These are phyloP conservation scores for Entelurus aequoreus DNA, from an alignment of 2,113 vertebrate genomes.

Conservation along the genomic window DNA sequence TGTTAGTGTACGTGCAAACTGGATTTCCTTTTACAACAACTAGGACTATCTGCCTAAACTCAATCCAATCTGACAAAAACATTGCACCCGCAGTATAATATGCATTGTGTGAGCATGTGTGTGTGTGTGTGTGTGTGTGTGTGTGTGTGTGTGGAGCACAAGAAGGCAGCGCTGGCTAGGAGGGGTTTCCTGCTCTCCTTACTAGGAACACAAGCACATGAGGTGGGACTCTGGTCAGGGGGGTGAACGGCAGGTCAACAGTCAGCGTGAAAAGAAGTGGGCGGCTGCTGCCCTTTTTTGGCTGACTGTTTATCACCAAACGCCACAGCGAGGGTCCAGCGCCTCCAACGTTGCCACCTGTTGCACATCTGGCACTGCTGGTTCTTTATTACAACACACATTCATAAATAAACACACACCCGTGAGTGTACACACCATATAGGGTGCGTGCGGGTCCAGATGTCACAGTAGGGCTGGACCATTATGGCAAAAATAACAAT, in stretches of 20 bases:
- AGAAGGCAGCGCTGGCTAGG: conserved; percentile 21
- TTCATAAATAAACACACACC: conserved; percentile 35
- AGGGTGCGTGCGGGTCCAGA: not conserved
- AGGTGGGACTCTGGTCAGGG: conserved; percentile 36
- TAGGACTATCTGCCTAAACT: conserved; percentile 7
- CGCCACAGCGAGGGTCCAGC: conserved; percentile 23
- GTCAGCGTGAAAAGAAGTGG: conserved; percentile 12
- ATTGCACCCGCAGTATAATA: conserved; percentile 24
- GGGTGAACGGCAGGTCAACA: conserved; percentile 18
- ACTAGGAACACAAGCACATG: conserved; percentile 21
- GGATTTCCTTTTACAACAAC: not conserved
- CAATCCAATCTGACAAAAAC: conserved; percentile 2
- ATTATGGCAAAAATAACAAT: too few relatives aligned
- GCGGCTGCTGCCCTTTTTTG: conserved; percentile 25
- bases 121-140: not conserved
- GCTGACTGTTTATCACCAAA: conserved; percentile 42
- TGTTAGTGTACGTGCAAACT: not conserved
- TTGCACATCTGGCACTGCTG: conserved; percentile 43
- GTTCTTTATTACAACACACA: conserved; percentile 2
- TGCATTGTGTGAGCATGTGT: conserved; percentile 12
- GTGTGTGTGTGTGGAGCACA: conserved; percentile 12
- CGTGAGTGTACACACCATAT: conserved; percentile 13
- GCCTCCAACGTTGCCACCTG: conserved; percentile 47
- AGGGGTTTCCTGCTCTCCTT: conserved; percentile 48
- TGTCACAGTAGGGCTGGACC: too few relatives aligned